Conservation (phyloP, 2,797 vertebrate genomes). For the Acropternis orthonyx region DNA sequence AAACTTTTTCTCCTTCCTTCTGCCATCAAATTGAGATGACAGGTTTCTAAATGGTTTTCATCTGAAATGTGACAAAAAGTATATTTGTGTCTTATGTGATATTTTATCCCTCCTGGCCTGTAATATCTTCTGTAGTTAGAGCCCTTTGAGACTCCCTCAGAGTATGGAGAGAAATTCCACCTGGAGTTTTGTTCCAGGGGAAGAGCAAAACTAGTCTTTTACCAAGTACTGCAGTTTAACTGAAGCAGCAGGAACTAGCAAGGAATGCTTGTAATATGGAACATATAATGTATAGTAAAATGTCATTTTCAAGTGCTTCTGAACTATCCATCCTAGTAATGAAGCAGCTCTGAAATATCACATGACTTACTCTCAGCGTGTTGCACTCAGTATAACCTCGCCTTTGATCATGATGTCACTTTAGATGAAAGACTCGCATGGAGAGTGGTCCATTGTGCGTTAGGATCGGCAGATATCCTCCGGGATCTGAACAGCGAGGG, state of each 20-base stretch:
- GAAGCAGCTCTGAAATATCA: slow-evolving; percentile 24
- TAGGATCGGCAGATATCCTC: neutral
- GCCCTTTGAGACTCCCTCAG: neutral
- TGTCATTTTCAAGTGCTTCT: slow-evolving; percentile 25
- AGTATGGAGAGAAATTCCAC: neutral
- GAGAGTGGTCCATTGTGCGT: neutral
- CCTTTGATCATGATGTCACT: slow-evolving; percentile 53
- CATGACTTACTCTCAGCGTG: neutral
- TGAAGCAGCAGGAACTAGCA: neutral
- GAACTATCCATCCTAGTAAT: neutral
- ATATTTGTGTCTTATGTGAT: neutral
- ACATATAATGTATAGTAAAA: neutral
- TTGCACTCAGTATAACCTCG: neutral
- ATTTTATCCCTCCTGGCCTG: neutral
- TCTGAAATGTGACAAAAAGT: slow-evolving; percentile 19
- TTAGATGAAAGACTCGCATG: slow-evolving; percentile 6
- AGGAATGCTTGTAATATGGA: neutral
- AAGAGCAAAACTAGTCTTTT: neutral
- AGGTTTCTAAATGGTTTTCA: slow-evolving; percentile 18
- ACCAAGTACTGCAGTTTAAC: neutral
- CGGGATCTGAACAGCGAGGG: neutral
- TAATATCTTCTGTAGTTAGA: neutral
- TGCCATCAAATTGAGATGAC: neutral
- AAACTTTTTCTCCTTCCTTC: neutral
- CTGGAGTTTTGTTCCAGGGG: neutral